A percentile compares a stretch with the other conserved stretches of the same genome.
phyloP scores from a whole-genome alignment of 2,888 invertebrate genomes.

The Limnephilus rhombicus region DNA sequence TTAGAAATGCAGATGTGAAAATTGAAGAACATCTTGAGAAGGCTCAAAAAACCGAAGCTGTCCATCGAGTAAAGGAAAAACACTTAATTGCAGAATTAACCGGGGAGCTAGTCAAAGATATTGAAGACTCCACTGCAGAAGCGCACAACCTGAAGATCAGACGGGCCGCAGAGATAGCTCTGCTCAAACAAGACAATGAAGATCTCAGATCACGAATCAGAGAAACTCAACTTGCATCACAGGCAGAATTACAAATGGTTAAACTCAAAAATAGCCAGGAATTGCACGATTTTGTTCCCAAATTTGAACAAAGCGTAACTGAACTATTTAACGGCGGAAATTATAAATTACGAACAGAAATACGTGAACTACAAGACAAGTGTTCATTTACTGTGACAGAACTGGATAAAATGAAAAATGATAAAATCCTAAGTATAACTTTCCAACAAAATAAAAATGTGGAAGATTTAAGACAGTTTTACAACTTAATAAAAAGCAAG shows the following conservation, averaged over 20 bases:
- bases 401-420: neutral
- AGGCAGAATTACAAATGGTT: neutral
- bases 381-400: neutral
- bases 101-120: neutral
- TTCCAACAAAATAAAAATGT: neutral
- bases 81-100: neutral
- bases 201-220: neutral
- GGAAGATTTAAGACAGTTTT: neutral
- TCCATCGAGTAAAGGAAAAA: neutral
- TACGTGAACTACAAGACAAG: neutral
- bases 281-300: neutral
- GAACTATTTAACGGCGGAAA: neutral
- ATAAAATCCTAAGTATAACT: neutral
- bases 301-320: neutral
- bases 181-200: neutral
- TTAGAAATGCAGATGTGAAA: slow-evolving; percentile 4
- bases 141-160: neutral
- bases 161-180: neutral
- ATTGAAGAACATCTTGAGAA: neutral
- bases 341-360: neutral
- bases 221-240: neutral
- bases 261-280: neutral
- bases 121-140: neutral
- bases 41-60: neutral
- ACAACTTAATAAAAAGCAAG: neutral